These are phyloP conservation scores for Girardinichthys multiradiatus DNA, from an alignment of 2,113 vertebrate species.

Conservation along the genomic window DNA sequence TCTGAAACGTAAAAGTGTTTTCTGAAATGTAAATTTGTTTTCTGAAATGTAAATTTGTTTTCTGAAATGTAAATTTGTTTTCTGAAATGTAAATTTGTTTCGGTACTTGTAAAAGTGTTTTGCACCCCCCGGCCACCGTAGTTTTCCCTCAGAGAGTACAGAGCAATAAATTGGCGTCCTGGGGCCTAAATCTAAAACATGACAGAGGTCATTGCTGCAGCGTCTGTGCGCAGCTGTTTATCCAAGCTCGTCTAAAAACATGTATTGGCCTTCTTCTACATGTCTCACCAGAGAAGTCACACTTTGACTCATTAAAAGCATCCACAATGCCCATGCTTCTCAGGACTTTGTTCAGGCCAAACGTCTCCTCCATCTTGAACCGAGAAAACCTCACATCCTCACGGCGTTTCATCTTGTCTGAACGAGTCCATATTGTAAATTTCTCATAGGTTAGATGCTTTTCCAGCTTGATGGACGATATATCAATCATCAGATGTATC, in stretches of 20 bases:
- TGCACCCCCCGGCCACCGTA: too few species aligned
- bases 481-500: background rate
- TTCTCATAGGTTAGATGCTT: slow-evolving; percentile 80
- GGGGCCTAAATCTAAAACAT: background rate
- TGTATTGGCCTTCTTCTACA: background rate
- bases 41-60: too few species aligned
- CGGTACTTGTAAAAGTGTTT: too few species aligned
- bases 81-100: too few species aligned
- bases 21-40: too few species aligned
- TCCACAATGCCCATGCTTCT: slow-evolving; percentile 85
- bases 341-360: slow-evolving; percentile 79
- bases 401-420: slow-evolving; percentile 72
- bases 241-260: background rate
- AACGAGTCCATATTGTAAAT: slow-evolving; percentile 80
- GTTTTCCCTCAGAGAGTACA: background rate
- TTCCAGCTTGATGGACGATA: slow-evolving; percentile 77
- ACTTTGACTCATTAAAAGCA: slow-evolving; percentile 68
- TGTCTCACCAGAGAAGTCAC: slow-evolving; percentile 82
- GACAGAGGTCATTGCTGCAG: background rate
- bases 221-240: background rate
- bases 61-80: too few species aligned
- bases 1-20: too few species aligned
- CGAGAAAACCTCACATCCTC: slow-evolving; percentile 81
- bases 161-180: background rate
- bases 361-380: slow-evolving; percentile 84